Evolutionary conservation across 64 coral and sea anemone species (phyloP).

Genomic region (Trachythela sp.): DNA sequence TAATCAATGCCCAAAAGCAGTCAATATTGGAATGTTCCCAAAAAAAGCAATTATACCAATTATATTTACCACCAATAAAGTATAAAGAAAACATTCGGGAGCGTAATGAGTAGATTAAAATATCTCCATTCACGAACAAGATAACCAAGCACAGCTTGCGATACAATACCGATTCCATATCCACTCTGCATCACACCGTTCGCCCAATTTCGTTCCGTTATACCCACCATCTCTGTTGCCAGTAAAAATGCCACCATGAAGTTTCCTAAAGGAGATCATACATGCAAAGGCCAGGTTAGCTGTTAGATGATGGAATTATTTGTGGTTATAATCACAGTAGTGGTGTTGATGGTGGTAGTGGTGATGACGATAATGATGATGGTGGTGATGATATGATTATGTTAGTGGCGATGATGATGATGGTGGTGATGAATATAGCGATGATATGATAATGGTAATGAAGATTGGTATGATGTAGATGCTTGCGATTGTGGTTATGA

Average conservation of each 20-base stretch:
- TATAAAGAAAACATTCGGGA: conserved; percentile 78
- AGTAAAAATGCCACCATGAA: conserved; percentile 74
- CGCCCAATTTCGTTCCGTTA: conserved; percentile 59
- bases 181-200: conserved; percentile 64
- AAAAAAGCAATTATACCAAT: not conserved
- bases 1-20: not conserved
- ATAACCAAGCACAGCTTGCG: conserved; percentile 72
- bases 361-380: not conserved
- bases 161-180: conserved; percentile 89
- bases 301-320: not conserved
- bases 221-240: conserved; percentile 87
- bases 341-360: not conserved
- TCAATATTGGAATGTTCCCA: not conserved
- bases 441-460: not conserved
- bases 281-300: too few species aligned
- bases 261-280: conserved; percentile 38
- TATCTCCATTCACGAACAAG: conserved; percentile 68
- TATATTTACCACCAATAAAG: conserved; percentile 66
- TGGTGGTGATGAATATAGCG: not conserved
- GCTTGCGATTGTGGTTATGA: not conserved
- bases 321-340: not conserved
- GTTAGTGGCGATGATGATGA: not conserved
- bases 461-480: too few species aligned
- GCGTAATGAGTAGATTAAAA: conserved; percentile 69
- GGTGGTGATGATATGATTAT: not conserved